These are phyloP conservation scores for Cerastis leucographa DNA, from an alignment of 2,888 invertebrate species.

Conservation along the genomic window DNA sequence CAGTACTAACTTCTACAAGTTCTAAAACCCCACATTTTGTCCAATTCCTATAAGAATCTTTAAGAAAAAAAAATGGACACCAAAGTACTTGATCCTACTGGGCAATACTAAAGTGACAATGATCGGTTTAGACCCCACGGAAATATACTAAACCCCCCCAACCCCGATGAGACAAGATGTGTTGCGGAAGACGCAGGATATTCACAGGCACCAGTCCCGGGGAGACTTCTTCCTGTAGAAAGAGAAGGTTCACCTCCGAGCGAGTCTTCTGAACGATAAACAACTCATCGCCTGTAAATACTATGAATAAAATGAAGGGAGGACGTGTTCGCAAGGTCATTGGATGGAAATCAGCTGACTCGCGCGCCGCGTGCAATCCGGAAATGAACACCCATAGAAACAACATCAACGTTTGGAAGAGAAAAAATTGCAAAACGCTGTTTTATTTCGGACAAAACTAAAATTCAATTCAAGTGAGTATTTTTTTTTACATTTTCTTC, in stretches of 20 bases:
- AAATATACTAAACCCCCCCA: slow-evolving; percentile 83
- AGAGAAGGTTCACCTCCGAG: slow-evolving; percentile 81
- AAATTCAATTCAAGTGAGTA: slow-evolving; percentile 78
- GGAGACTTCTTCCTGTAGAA: slow-evolving; percentile 88
- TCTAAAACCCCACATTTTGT: slow-evolving; percentile 65
- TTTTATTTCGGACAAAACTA: slow-evolving; percentile 61
- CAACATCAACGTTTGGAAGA: slow-evolving; percentile 65
- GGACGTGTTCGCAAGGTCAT: slow-evolving; percentile 85
- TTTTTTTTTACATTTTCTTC: slow-evolving; percentile 54
- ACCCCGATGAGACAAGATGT: slow-evolving; percentile 81
- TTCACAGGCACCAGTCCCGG: slow-evolving; percentile 85
- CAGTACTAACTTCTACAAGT: slow-evolving; percentile 77
- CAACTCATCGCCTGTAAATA: slow-evolving; percentile 83
- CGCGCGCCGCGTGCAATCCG: slow-evolving; percentile 82
- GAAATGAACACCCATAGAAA: slow-evolving; percentile 78
- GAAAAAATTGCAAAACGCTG: slow-evolving; percentile 68
- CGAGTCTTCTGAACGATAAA: slow-evolving; percentile 75
- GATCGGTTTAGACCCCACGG: slow-evolving; percentile 87
- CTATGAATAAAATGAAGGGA: slow-evolving; percentile 79
- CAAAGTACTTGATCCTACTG: slow-evolving; percentile 84
- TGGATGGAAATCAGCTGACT: slow-evolving; percentile 88
- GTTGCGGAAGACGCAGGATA: slow-evolving; percentile 87
- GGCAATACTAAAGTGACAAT: slow-evolving; percentile 83
- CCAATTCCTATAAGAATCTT: slow-evolving; percentile 69
- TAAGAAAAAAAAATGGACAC: slow-evolving; percentile 75